These are phyloP conservation scores for Phrynosoma blainvillii DNA, from an alignment of 2,113 vertebrate species.

Conservation along the genomic window DNA sequence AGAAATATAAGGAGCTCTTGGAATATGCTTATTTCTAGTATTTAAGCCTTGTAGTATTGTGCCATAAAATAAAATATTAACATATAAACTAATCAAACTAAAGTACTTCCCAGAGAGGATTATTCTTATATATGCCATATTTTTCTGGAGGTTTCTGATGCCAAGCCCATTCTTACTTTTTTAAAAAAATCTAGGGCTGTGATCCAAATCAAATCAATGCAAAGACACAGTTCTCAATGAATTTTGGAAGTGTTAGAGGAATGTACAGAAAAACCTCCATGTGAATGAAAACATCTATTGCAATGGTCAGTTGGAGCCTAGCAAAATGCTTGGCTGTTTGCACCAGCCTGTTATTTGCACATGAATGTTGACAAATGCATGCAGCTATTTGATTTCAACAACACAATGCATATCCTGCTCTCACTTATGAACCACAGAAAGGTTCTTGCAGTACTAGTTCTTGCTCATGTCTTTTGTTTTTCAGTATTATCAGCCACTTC, in stretches of 20 bases:
- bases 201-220: not conserved
- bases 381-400: too few relatives aligned
- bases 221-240: not conserved
- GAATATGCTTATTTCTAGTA: constrained; percentile 63
- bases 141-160: constrained; percentile 16
- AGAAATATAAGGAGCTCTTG: constrained; percentile 60
- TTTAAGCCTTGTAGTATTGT: constrained; percentile 69
- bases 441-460: too few relatives aligned
- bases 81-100: constrained; percentile 68
- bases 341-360: too few relatives aligned
- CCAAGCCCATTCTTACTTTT: not conserved
- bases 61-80: constrained; percentile 70
- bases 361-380: too few relatives aligned
- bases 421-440: too few relatives aligned
- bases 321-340: too few relatives aligned
- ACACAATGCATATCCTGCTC: too few relatives aligned
- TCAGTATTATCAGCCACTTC: not conserved
- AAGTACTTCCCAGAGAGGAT: constrained; percentile 51
- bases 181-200: not conserved
- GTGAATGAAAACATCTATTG: too few relatives aligned
- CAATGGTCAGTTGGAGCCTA: too few relatives aligned
- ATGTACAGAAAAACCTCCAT: too few relatives aligned
- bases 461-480: too few relatives aligned
- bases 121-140: constrained; percentile 54
- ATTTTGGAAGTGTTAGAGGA: not conserved